A percentile compares a stretch with the other conserved stretches of the same genome.
Conservation (phyloP, 2,113 vertebrate genomes). For the Phoxinus phoxinus region DNA sequence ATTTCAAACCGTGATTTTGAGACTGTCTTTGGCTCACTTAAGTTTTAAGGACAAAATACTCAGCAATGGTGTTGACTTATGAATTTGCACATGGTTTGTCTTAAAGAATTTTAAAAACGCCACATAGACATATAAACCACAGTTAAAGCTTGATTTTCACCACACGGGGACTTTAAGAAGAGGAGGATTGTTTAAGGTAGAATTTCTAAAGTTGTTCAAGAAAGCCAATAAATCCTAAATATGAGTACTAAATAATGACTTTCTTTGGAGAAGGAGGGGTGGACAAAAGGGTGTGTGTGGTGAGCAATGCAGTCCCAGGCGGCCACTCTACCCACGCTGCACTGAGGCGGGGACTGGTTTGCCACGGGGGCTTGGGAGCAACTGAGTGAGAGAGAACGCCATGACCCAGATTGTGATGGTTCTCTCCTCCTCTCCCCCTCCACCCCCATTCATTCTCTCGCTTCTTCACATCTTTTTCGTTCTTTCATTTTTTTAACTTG, state of each 20-base stretch:
- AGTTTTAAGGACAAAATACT: too few relatives aligned
- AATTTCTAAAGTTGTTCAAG: not conserved
- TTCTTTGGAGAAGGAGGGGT: conserved; percentile 16
- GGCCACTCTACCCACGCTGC: conserved; percentile 52
- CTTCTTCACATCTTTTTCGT: not conserved
- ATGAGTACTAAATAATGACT: not conserved
- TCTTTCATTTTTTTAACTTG: conserved; percentile 25
- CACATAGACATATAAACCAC: too few relatives aligned
- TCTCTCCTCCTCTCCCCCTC: conserved; percentile 7
- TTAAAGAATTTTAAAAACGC: too few relatives aligned
- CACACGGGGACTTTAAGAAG: not conserved
- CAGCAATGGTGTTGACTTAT: too few relatives aligned
- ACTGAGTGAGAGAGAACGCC: conserved; percentile 63
- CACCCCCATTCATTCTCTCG: conserved; percentile 19
- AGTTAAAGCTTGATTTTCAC: too few relatives aligned
- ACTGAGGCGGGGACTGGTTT: conserved; percentile 46
- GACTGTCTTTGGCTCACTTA: too few relatives aligned
- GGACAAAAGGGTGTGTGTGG: conserved; percentile 35
- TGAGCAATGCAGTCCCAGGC: conserved; percentile 49
- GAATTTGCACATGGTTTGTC: too few relatives aligned
- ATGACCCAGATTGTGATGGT: conserved; percentile 76
- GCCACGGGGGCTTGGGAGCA: conserved; percentile 51
- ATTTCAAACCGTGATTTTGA: too few relatives aligned
- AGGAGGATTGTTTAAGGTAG: not conserved
- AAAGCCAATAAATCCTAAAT: not conserved